Evolutionary conservation across 2,888 invertebrate genomes (phyloP).

Genomic region (Ennomos quercinarius): DNA sequence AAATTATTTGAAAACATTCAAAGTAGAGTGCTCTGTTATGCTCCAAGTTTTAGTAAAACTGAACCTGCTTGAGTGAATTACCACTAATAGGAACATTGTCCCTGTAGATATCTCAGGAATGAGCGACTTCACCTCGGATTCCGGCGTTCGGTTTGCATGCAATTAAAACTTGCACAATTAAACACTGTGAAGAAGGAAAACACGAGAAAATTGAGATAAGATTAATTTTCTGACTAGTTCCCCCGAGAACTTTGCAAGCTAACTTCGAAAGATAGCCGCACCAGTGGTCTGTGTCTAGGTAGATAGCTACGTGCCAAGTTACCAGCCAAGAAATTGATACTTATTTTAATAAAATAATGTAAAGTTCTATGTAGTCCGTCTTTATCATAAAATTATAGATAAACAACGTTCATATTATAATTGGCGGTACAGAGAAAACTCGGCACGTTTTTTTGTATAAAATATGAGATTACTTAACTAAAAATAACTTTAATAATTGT

Average conservation of each 20-base stretch:
- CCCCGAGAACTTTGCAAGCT: slow-evolving; percentile 59
- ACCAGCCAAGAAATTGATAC: slow-evolving; percentile 43
- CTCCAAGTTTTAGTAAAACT: slow-evolving; percentile 1
- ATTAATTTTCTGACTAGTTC: slow-evolving; percentile 77
- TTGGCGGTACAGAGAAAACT: neutral
- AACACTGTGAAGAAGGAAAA: slow-evolving; percentile 72
- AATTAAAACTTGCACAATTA: slow-evolving; percentile 81
- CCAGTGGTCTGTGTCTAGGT: slow-evolving; percentile 36
- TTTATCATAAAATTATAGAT: too few species aligned
- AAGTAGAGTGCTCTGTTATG: slow-evolving; percentile 1
- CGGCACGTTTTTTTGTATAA: too few species aligned
- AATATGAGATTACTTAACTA: too few species aligned
- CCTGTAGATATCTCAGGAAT: slow-evolving; percentile 55
- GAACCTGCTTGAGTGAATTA: slow-evolving; percentile 3
- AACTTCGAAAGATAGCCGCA: slow-evolving; percentile 60
- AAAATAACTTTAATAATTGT: too few species aligned
- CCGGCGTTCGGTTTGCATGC: slow-evolving; percentile 71
- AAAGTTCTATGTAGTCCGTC: slow-evolving; percentile 19
- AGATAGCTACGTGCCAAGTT: neutral
- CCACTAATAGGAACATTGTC: slow-evolving; percentile 56
- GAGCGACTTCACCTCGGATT: slow-evolving; percentile 54
- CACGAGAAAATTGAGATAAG: slow-evolving; percentile 77
- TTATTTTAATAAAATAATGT: slow-evolving; percentile 47
- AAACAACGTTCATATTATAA: slow-evolving; percentile 4
- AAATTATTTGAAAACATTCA: neutral